A percentile compares a stretch with the other conserved stretches of the same genome.
Evolutionary conservation across 2,888 invertebrate genomes (phyloP).

Genomic region (Acanthosepion lycidas): DNA sequence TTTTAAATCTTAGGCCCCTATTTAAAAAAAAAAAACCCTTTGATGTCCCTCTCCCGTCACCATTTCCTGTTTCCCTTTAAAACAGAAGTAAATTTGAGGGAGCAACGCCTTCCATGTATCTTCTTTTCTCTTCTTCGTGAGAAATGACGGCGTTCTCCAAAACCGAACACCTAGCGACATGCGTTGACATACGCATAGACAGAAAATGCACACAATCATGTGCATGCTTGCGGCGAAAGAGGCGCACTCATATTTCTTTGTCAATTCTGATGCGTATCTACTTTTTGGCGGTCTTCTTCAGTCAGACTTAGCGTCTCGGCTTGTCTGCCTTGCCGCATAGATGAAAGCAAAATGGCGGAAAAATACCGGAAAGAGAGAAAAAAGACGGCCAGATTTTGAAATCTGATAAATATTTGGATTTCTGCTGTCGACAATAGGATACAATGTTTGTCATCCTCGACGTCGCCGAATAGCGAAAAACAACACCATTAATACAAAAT

Average conservation of each 20-base stretch:
- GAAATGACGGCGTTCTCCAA: neutral
- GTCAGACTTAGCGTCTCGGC: neutral
- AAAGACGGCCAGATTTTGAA: neutral
- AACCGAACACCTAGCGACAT: neutral
- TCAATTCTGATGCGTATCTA: neutral
- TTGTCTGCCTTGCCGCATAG: neutral
- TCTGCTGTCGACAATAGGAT: constrained; percentile 33
- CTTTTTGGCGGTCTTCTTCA: neutral
- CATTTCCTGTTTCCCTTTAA: neutral
- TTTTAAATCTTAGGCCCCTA: no score
- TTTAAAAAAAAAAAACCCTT: neutral
- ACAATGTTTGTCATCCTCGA: neutral
- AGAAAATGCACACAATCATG: neutral
- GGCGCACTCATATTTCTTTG: neutral
- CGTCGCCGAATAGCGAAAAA: neutral
- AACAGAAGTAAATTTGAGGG: neutral
- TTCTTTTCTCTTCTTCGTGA: neutral
- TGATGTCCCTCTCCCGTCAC: neutral
- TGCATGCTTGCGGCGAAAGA: neutral
- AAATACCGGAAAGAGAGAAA: neutral
- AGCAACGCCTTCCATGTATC: neutral
- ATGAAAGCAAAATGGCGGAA: neutral
- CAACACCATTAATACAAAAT: neutral
- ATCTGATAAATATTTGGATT: constrained; percentile 33
- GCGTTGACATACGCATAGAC: neutral